Conservation (phyloP, 2,113 vertebrate genomes). For the Podilymbus podiceps region DNA sequence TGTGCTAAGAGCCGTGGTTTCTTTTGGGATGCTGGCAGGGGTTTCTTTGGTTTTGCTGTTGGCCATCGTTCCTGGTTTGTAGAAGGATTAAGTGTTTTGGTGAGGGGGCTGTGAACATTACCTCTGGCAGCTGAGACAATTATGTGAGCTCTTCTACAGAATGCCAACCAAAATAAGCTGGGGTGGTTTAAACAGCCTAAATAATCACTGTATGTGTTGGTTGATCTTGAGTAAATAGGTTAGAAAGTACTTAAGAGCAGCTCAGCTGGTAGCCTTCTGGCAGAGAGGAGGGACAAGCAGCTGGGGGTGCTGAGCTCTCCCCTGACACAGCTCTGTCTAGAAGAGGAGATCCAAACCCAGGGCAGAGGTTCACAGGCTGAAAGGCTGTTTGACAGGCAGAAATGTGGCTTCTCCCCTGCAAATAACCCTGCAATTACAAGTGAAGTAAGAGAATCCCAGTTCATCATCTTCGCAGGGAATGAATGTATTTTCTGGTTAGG, state of each 20-base stretch:
- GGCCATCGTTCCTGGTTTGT: not conserved
- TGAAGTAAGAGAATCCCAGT: not conserved
- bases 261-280: not conserved
- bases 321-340: not conserved
- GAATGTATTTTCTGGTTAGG: not conserved
- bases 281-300: not conserved
- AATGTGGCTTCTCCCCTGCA: not conserved
- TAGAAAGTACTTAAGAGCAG: slow-evolving; percentile 22
- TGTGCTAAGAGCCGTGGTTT: not conserved
- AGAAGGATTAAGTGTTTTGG: not conserved
- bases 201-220: not conserved
- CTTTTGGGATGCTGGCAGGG: not conserved
- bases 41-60: not conserved
- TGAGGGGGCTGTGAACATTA: not conserved
- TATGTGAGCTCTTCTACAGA: not conserved
- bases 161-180: not conserved
- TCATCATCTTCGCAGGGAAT: not conserved
- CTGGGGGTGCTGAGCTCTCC: not conserved
- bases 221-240: slow-evolving; percentile 26
- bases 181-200: not conserved
- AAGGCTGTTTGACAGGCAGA: not conserved
- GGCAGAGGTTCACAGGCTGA: not conserved
- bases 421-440: accelerated
- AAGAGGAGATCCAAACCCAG: not conserved
- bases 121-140: not conserved